Evolutionary conservation across 2,888 invertebrate genomes (phyloP), one percentile per base, ranked within the genome.

Genomic region (Terebella lapidaria): DNA sequence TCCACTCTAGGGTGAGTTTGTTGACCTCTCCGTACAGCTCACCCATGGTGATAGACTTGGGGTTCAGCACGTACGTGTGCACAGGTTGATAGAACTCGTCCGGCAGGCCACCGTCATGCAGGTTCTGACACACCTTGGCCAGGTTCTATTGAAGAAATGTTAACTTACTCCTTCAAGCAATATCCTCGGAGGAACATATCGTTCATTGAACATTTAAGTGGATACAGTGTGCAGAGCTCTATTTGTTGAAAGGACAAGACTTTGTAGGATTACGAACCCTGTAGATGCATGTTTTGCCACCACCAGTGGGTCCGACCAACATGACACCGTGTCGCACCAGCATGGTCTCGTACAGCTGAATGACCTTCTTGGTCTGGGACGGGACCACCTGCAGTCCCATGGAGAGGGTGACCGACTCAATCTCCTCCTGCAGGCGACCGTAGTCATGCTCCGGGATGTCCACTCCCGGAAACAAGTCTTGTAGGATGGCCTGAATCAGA

Each of bases 251-350:
- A 35, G n/a, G 42, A 35, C 42, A 35, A n/a, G 10, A 15, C 10
- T 35, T 15, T 35, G n/a, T 10, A 35, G 10, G n/a, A 15, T 10
- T 15, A 15, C 82, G 81, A 79, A 89, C 89, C 69, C 85, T 84
- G 57, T 92, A 84, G 5, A 90, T 86, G 0, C 88, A 85, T 0
- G 89, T 88, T 79, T 93, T 93, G 2, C 92, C 93, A 1, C 91
- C 88, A 0, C 92, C 92, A 0, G 92, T 91, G 0, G 92, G 92
- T 0, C 93, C 93, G 0, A 93, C 92, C 64, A 92, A 81, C 92
- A 94, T 93, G 1, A 93, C 92, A 1, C 93, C 93, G 86, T 93
- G 92, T 22, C 93, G 85, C 2, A 93, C 92, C 66, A 89, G 87
- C 90, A 93, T 90, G 0, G 92, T 93, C 78, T 93, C 93, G 74